Conservation (phyloP, 30 jellyfish, hydroid and myxozoan genomes). For the Mastigias papua region DNA sequence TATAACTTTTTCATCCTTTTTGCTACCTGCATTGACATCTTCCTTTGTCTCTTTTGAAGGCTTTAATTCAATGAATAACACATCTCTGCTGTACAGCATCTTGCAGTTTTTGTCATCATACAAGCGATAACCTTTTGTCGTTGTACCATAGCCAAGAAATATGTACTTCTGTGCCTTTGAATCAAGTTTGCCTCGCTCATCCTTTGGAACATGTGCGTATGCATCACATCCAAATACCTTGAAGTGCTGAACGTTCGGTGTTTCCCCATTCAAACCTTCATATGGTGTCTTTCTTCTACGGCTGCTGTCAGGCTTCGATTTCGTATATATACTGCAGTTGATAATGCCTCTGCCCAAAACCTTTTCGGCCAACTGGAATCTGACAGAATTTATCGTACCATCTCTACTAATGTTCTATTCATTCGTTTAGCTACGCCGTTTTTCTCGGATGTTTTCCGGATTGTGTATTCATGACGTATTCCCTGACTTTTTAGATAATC, state of each 20-base stretch:
- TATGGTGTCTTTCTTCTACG: slow-evolving; percentile 32
- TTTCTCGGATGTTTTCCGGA: slow-evolving; percentile 55
- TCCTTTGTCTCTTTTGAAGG: too few relatives aligned
- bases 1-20: not conserved
- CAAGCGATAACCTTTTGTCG: not conserved
- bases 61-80: not conserved
- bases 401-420: slow-evolving; percentile 17
- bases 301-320: slow-evolving; percentile 39
- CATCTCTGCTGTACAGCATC: not conserved
- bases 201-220: slow-evolving; percentile 40
- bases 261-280: slow-evolving; percentile 3
- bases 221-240: slow-evolving; percentile 44
- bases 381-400: slow-evolving; percentile 40
- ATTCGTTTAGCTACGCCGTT: slow-evolving; percentile 53
- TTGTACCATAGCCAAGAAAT: not conserved
- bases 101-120: not conserved
- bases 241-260: slow-evolving; percentile 20
- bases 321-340: not conserved
- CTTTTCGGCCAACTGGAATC: slow-evolving; percentile 26
- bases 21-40: not conserved
- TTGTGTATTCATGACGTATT: not conserved
- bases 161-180: not conserved
- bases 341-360: slow-evolving; percentile 5
- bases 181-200: slow-evolving; percentile 22
- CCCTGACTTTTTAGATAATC: slow-evolving; percentile 12